Conservation (phyloP, 2,113 vertebrate genomes). For the Pleuronectes platessa region DNA sequence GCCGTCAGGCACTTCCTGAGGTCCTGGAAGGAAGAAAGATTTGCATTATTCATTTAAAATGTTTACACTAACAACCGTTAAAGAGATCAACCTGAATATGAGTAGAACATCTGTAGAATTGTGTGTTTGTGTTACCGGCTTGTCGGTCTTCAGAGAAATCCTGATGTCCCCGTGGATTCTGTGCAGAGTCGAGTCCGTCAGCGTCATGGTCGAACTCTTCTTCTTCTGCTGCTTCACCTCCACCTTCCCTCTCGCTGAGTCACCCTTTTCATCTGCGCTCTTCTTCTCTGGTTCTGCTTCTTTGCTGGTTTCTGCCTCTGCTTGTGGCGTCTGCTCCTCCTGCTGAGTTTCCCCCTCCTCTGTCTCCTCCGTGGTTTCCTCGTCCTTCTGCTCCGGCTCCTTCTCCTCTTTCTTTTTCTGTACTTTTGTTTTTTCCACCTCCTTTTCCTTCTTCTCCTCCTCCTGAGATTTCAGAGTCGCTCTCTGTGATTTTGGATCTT, state of each 20-base stretch:
- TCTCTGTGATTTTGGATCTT: background rate
- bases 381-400: background rate
- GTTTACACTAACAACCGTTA: too few relatives aligned
- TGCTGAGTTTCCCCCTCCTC: too few relatives aligned
- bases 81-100: too few relatives aligned
- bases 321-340: background rate
- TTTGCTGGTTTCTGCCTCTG: background rate
- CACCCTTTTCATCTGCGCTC: background rate
- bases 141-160: conserved; percentile 93
- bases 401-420: background rate
- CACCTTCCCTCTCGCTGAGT: background rate
- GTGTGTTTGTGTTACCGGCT: conserved; percentile 82
- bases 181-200: conserved; percentile 93
- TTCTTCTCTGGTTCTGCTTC: background rate
- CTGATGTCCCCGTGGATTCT: conserved; percentile 95
- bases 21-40: conserved; percentile 80
- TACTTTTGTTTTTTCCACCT: background rate
- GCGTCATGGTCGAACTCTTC: conserved; percentile 27
- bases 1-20: conserved; percentile 90
- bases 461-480: background rate
- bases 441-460: background rate
- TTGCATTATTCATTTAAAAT: too few relatives aligned
- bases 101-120: too few relatives aligned
- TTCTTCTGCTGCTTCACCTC: background rate
- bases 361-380: background rate